Evolutionary conservation across 2,113 vertebrate genomes (phyloP).

Genomic region (Notarius lentiginosus): DNA sequence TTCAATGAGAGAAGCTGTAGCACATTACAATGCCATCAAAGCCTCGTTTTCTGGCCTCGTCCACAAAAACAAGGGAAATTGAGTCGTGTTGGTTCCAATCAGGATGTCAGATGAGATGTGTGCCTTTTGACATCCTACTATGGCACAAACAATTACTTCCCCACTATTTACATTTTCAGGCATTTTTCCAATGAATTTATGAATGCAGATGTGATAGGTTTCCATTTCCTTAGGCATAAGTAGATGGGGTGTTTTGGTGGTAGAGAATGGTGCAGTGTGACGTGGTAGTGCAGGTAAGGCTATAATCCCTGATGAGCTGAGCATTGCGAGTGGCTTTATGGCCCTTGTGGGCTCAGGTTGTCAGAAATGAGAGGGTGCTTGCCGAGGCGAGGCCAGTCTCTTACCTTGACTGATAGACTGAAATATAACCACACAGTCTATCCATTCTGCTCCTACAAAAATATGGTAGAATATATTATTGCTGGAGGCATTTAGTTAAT

Average conservation of each 20-base stretch:
- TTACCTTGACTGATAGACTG: conserved; percentile 70
- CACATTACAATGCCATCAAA: conserved; percentile 52
- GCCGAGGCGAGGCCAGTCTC: conserved; percentile 57
- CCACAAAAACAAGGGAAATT: conserved; percentile 49
- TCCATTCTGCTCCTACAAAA: conserved; percentile 47
- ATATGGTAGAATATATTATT: conserved; percentile 51
- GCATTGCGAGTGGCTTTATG: conserved; percentile 51
- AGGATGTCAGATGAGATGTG: conserved; percentile 50
- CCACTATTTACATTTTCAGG: conserved; percentile 57
- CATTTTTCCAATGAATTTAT: conserved; percentile 67
- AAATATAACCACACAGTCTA: conserved; percentile 53
- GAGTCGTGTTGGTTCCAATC: conserved; percentile 49
- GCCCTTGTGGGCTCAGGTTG: conserved; percentile 61
- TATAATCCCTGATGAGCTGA: conserved; percentile 57
- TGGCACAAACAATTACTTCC: conserved; percentile 48
- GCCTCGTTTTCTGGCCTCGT: conserved; percentile 42
- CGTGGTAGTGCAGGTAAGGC: conserved; percentile 61
- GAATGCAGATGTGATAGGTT: conserved; percentile 70
- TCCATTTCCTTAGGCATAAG: conserved; percentile 62
- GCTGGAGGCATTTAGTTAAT: conserved; percentile 48
- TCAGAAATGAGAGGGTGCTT: conserved; percentile 69
- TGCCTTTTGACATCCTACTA: conserved; percentile 36
- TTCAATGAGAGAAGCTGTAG: conserved; percentile 41
- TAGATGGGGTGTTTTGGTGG: conserved; percentile 60
- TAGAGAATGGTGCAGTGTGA: conserved; percentile 57